Evolutionary conservation across 2,888 invertebrate species (phyloP).

Genomic region (Tribolium freemani): DNA sequence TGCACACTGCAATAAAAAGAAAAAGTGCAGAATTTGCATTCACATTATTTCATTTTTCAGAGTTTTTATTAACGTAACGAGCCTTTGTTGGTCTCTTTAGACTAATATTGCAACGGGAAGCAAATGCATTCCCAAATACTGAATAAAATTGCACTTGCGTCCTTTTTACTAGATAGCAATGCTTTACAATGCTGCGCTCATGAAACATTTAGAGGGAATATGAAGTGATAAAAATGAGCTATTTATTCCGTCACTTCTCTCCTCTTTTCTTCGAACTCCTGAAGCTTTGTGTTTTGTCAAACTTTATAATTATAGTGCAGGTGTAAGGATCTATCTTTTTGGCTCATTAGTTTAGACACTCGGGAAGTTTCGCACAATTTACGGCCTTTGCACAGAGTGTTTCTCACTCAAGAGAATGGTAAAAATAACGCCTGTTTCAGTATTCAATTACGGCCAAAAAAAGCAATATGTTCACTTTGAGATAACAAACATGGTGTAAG

Average conservation of each 20-base stretch:
- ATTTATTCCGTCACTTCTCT: too few species aligned
- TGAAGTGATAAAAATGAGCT: background rate
- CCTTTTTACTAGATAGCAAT: background rate
- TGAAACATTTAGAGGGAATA: background rate
- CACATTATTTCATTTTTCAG: background rate
- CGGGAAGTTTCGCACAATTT: slow-evolving; percentile 2
- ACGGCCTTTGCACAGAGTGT: background rate
- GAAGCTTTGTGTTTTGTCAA: too few species aligned
- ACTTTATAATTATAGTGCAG: too few species aligned
- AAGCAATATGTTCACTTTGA: slow-evolving; percentile 24
- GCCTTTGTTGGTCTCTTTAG: background rate
- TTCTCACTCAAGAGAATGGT: slow-evolving; percentile 9
- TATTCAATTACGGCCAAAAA: slow-evolving; percentile 22
- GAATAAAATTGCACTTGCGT: background rate
- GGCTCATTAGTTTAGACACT: background rate
- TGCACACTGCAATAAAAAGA: background rate
- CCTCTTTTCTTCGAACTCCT: too few species aligned
- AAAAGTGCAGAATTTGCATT: background rate
- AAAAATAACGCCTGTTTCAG: slow-evolving; percentile 6
- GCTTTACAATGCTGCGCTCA: background rate
- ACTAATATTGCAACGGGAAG: background rate
- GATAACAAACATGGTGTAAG: slow-evolving; percentile 27
- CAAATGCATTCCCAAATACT: background rate
- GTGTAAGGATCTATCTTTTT: background rate
- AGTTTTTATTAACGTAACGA: background rate